A percentile compares a stretch with the other conserved stretches of the same genome.
phyloP scores from a whole-genome alignment of 2,888 invertebrate genomes.

The Archips crataeganus region DNA sequence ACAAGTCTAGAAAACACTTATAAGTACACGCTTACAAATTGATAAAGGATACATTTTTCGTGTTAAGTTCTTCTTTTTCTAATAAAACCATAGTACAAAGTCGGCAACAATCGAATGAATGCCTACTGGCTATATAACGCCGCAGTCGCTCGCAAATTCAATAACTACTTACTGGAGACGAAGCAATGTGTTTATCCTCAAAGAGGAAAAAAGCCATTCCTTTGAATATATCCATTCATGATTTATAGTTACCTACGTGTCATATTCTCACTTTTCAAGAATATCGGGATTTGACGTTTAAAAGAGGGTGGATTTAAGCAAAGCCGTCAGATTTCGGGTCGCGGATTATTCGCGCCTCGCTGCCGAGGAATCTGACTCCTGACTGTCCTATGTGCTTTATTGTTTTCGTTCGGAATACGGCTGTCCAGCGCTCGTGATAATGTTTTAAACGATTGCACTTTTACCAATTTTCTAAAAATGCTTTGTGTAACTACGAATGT shows the following conservation, averaged over 20 bases:
- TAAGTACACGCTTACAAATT: too few species aligned
- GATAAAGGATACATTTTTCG: too few species aligned
- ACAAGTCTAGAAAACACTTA: too few species aligned
- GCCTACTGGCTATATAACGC: background rate
- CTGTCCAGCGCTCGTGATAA: background rate
- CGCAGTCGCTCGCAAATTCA: constrained; percentile 25
- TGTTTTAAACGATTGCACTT: background rate
- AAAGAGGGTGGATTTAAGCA: constrained; percentile 50
- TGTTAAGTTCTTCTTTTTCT: too few species aligned
- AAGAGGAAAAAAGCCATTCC: constrained; percentile 29
- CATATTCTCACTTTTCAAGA: constrained; percentile 48
- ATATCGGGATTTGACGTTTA: constrained; percentile 54
- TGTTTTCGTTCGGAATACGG: constrained; percentile 32
- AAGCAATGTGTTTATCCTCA: constrained; percentile 37
- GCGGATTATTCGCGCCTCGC: constrained; percentile 53
- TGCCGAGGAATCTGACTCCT: constrained; percentile 48
- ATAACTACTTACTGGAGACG: constrained; percentile 28
- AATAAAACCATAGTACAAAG: background rate
- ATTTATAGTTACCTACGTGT: constrained; percentile 37
- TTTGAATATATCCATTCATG: constrained; percentile 34
- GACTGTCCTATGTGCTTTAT: constrained; percentile 39
- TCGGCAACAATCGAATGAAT: constrained; percentile 8
- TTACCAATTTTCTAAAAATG: background rate
- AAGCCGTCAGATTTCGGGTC: constrained; percentile 53
- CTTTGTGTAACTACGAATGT: background rate